phyloP scores from a whole-genome alignment of 2,113 vertebrate species.

The Lycaon pictus region DNA sequence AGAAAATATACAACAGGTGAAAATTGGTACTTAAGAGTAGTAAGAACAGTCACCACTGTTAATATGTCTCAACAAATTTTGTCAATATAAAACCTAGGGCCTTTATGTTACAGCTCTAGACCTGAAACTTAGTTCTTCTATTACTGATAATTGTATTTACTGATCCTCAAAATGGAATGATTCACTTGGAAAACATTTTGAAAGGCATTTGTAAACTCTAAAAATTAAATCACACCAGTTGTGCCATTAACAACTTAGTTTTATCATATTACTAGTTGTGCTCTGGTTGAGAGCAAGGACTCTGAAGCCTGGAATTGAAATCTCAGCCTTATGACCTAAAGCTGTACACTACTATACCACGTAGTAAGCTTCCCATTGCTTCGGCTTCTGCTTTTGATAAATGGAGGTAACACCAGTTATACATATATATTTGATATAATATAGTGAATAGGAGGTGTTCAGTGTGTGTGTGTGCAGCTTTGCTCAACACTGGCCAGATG shows the following conservation, averaged over 20 bases:
- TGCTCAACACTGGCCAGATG: background rate
- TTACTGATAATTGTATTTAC: background rate
- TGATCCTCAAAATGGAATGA: background rate
- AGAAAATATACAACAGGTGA: background rate
- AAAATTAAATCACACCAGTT: background rate
- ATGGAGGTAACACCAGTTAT: background rate
- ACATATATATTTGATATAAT: background rate
- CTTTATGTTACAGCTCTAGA: background rate
- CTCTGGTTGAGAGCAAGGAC: background rate
- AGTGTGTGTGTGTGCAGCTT: too few relatives aligned
- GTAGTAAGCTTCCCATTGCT: background rate
- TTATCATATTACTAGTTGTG: background rate
- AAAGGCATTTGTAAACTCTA: background rate
- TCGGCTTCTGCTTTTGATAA: background rate
- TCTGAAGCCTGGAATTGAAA: background rate
- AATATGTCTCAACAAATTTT: background rate
- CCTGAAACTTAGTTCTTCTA: background rate
- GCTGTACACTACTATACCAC: accelerated
- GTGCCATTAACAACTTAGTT: background rate
- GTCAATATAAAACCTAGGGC: background rate
- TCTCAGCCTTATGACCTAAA: background rate
- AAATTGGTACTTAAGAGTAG: background rate
- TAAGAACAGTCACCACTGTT: background rate
- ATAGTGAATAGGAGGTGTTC: background rate
- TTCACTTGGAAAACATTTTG: background rate